These are phyloP conservation scores for Eolophus roseicapilla DNA, from an alignment of 2,113 vertebrate genomes.

Conservation along the genomic window DNA sequence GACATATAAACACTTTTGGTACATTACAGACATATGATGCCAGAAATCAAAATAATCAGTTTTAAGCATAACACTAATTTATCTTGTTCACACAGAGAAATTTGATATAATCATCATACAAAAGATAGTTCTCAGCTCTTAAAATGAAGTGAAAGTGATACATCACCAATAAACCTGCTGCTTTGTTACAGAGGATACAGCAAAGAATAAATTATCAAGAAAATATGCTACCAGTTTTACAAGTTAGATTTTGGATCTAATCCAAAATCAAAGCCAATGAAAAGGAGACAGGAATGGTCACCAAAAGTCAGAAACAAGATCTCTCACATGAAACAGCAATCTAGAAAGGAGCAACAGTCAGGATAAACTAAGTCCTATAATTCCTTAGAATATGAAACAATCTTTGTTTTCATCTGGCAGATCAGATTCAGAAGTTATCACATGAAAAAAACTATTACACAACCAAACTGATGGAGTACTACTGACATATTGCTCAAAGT, in stretches of 20 bases:
- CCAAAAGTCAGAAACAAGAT: slow-evolving; percentile 57
- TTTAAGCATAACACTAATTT: slow-evolving; percentile 70
- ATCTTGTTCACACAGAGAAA: slow-evolving; percentile 68
- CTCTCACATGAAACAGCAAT: slow-evolving; percentile 43
- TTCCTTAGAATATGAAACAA: slow-evolving; percentile 18
- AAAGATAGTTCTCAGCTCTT: slow-evolving; percentile 66
- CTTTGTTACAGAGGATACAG: slow-evolving; percentile 60
- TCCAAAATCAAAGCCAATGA: slow-evolving; percentile 68
- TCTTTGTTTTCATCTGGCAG: slow-evolving; percentile 43
- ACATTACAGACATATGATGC: slow-evolving; percentile 77
- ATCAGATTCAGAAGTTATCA: slow-evolving; percentile 36
- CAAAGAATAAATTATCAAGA: slow-evolving; percentile 65
- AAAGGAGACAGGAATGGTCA: slow-evolving; percentile 61
- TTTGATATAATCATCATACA: slow-evolving; percentile 55
- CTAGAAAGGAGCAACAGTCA: slow-evolving; percentile 38
- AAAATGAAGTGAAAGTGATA: slow-evolving; percentile 65
- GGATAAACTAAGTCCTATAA: slow-evolving; percentile 39
- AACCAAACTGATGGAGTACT: slow-evolving; percentile 45
- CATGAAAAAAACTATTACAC: slow-evolving; percentile 26
- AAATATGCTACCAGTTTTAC: slow-evolving; percentile 64
- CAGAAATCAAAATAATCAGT: slow-evolving; percentile 66
- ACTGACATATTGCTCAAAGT: slow-evolving; percentile 36
- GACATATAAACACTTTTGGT: slow-evolving; percentile 84
- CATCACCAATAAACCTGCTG: slow-evolving; percentile 61
- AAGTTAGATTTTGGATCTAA: slow-evolving; percentile 63